A percentile compares a stretch with the other conserved stretches of the same genome.
These are phyloP conservation scores for Oncorhynchus kisutch DNA, from an alignment of 2,113 vertebrate genomes.

Conservation along the genomic window DNA sequence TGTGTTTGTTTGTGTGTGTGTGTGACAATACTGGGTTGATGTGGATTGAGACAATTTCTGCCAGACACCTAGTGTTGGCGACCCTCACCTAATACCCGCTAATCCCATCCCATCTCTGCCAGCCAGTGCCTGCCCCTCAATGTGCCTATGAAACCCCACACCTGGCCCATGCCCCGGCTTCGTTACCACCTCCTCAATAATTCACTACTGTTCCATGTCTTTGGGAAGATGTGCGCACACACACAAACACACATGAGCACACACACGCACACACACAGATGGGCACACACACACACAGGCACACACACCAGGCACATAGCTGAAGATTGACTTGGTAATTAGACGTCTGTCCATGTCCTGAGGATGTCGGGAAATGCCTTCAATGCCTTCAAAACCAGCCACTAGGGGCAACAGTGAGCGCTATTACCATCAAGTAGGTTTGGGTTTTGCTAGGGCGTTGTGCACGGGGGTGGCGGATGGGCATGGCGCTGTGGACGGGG, in stretches of 20 bases:
- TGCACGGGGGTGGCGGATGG: no score
- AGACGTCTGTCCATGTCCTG: no score
- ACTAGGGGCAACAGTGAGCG: no score
- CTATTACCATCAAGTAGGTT: no score
- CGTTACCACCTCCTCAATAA: slow-evolving; percentile 52
- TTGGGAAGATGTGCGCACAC: slow-evolving; percentile 27
- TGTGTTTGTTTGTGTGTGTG: no score
- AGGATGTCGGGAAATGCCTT: no score
- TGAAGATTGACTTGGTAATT: no score
- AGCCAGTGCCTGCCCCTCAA: background rate
- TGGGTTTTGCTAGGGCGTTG: no score
- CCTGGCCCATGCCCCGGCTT: slow-evolving; percentile 30
- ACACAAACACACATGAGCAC: background rate
- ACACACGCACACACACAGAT: background rate
- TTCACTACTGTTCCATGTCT: slow-evolving; percentile 38
- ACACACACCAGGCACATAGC: no score
- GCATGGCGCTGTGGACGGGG: no score
- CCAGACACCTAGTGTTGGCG: slow-evolving; percentile 30
- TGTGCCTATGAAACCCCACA: slow-evolving; percentile 23
- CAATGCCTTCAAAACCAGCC: no score
- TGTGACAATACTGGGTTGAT: background rate
- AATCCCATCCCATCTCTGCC: slow-evolving; percentile 3
- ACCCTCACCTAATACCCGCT: slow-evolving; percentile 29
- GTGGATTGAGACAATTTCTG: slow-evolving; percentile 10
- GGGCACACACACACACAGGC: background rate